Conservation (phyloP, 2,797 vertebrate genomes). For the Eulemur coronatus region DNA sequence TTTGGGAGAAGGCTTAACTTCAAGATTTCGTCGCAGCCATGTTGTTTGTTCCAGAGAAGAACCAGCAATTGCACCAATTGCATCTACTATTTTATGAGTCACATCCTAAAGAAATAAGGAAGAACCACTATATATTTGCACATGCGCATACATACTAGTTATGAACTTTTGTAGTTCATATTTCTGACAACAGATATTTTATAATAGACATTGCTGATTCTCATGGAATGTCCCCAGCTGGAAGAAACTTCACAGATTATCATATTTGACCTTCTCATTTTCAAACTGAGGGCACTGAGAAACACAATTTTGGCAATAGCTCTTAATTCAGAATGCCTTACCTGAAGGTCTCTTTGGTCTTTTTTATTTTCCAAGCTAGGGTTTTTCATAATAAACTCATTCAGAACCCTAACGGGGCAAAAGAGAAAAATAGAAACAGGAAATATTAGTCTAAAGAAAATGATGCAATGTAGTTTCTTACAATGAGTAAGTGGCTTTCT, state of each 20-base stretch:
- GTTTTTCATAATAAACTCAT: slow-evolving; percentile 99
- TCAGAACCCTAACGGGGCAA: slow-evolving; percentile 89
- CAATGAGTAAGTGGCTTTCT: not conserved
- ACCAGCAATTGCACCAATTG: slow-evolving; percentile 96
- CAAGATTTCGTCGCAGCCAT: slow-evolving; percentile 97
- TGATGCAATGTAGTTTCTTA: not conserved
- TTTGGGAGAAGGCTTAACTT: slow-evolving; percentile 98
- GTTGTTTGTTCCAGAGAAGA: slow-evolving; percentile 99
- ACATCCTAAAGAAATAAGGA: slow-evolving; percentile 89
- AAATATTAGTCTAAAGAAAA: slow-evolving; percentile 52
- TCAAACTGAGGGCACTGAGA: not conserved
- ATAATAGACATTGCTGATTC: not conserved
- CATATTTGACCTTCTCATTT: not conserved
- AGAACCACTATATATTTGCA: not conserved
- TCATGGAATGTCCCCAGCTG: not conserved
- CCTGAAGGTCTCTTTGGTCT: slow-evolving; percentile 98
- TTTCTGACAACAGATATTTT: not conserved
- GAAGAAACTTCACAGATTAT: not conserved
- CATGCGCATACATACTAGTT: not conserved
- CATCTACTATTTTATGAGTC: slow-evolving; percentile 98
- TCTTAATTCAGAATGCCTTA: slow-evolving; percentile 77
- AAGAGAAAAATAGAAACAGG: slow-evolving; percentile 28
- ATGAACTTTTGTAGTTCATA: not conserved
- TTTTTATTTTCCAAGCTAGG: slow-evolving; percentile 98
- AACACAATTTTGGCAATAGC: not conserved